phyloP scores from a whole-genome alignment of 2,888 invertebrate genomes.

The Drosophila picticornis region DNA sequence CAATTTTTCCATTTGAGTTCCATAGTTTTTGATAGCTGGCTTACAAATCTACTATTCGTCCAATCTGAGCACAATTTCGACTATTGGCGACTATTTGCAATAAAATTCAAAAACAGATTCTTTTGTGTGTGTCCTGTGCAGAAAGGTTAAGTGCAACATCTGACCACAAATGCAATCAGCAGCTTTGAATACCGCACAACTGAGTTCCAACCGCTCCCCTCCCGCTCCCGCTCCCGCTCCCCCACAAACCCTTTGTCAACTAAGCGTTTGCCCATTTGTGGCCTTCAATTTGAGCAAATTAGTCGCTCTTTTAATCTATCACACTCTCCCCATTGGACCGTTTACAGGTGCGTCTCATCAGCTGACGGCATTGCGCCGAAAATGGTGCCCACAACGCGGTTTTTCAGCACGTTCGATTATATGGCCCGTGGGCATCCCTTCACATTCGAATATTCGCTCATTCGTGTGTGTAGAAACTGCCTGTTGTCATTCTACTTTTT shows the following conservation, averaged over 20 bases:
- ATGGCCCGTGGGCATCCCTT: conserved; percentile 14
- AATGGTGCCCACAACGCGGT: conserved; percentile 60
- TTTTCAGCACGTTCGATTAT: conserved; percentile 69
- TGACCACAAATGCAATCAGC: conserved; percentile 49
- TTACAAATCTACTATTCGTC: background rate
- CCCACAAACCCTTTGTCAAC: background rate
- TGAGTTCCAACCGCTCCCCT: too few relatives aligned
- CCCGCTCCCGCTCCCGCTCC: too few relatives aligned
- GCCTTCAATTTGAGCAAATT: conserved; percentile 37
- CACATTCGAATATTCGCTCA: conserved; percentile 8
- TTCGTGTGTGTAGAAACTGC: conserved; percentile 49
- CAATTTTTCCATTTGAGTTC: background rate
- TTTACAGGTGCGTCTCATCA: conserved; percentile 41
- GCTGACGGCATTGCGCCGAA: conserved; percentile 16
- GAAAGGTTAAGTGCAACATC: conserved; percentile 19
- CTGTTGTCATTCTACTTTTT: conserved; percentile 34
- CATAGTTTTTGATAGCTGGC: background rate
- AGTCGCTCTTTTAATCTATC: conserved; percentile 1
- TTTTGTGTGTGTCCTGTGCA: conserved; percentile 14
- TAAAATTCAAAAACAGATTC: conserved; percentile 9
- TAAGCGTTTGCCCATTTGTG: conserved; percentile 16
- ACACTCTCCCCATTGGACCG: background rate
- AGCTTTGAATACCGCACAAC: conserved; percentile 1
- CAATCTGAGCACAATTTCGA: background rate
- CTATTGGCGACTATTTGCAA: background rate